Percentiles rank a stretch among this genome's conserved stretches.
phyloP scores from a whole-genome alignment of 2,113 vertebrate genomes.

The Solea senegalensis region DNA sequence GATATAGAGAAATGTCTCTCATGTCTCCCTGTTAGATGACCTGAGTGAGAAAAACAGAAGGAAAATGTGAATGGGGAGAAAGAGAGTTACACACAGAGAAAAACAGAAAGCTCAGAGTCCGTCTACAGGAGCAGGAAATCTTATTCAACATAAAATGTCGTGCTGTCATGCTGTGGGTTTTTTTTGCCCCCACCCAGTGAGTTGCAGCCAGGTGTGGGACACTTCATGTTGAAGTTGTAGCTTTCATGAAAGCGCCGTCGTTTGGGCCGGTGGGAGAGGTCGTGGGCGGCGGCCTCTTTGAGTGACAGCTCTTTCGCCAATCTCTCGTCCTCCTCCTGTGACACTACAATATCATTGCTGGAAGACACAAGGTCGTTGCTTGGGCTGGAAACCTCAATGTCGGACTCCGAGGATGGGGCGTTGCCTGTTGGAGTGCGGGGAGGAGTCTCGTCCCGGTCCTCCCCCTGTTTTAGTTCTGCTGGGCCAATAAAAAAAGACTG shows the following conservation, averaged over 20 bases:
- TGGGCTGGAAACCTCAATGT: constrained; percentile 94
- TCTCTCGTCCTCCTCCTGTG: constrained; percentile 91
- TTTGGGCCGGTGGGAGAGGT: constrained; percentile 95
- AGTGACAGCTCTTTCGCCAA: constrained; percentile 95
- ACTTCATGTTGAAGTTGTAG: constrained; percentile 99
- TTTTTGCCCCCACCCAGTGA: constrained; percentile 85
- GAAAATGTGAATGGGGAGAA: neutral
- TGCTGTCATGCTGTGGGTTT: neutral
- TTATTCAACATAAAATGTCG: neutral
- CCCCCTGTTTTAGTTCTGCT: constrained; percentile 60
- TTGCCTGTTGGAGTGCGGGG: constrained; percentile 96
- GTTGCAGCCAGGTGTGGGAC: constrained; percentile 97
- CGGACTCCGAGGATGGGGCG: constrained; percentile 94
- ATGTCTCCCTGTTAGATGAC: constrained; percentile 95
- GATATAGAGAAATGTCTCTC: constrained; percentile 99
- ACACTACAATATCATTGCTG: constrained; percentile 81
- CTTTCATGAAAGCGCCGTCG: constrained; percentile 98
- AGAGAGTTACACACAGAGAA: neutral
- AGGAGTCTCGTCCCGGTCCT: constrained; percentile 92
- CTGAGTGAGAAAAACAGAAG: constrained; percentile 68
- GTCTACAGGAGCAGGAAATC: neutral
- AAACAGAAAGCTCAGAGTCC: neutral
- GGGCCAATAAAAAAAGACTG: neutral
- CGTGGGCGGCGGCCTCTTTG: constrained; percentile 95
- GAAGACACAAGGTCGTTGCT: constrained; percentile 84